Evolutionary conservation across 2,888 invertebrate genomes (phyloP).

Genomic region (Pyrrhia umbra): DNA sequence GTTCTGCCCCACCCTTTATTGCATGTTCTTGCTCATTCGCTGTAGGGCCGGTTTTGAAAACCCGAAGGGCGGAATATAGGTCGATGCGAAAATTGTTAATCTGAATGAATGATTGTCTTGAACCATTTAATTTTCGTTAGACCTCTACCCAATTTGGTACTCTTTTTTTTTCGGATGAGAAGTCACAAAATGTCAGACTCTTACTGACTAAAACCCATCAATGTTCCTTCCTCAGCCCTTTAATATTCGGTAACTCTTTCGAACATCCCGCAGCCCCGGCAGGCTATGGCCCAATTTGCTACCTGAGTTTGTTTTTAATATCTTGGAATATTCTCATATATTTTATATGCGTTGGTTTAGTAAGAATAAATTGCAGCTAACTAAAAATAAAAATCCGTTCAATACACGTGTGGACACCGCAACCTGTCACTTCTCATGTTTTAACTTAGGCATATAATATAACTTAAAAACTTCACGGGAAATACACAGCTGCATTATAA

Average conservation of each 20-base stretch:
- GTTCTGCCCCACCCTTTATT: slow-evolving; percentile 62
- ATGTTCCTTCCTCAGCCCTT: too few relatives aligned
- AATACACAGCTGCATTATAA: slow-evolving; percentile 35
- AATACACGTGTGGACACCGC: slow-evolving; percentile 36
- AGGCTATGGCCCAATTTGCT: too few relatives aligned
- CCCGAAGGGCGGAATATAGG: slow-evolving; percentile 39
- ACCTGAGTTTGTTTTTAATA: too few relatives aligned
- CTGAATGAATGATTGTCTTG: too few relatives aligned
- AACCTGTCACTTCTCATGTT: not conserved
- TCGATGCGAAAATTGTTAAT: slow-evolving; percentile 19
- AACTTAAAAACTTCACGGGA: slow-evolving; percentile 10
- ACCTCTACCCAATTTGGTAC: too few relatives aligned
- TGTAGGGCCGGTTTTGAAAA: slow-evolving; percentile 51
- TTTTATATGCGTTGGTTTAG: too few relatives aligned
- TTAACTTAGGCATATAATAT: slow-evolving; percentile 9
- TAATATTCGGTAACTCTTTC: too few relatives aligned
- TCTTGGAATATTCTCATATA: not conserved
- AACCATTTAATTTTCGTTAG: too few relatives aligned
- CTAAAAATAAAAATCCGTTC: slow-evolving; percentile 31
- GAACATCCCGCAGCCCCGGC: too few relatives aligned
- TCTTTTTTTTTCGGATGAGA: too few relatives aligned
- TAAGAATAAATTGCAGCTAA: not conserved
- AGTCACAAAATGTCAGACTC: too few relatives aligned
- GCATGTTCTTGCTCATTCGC: slow-evolving; percentile 55
- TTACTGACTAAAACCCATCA: too few relatives aligned